Evolutionary conservation across 2,888 invertebrate species (phyloP), one percentile per base, ranked within the genome.

Genomic region (Polymixis flavicincta): DNA sequence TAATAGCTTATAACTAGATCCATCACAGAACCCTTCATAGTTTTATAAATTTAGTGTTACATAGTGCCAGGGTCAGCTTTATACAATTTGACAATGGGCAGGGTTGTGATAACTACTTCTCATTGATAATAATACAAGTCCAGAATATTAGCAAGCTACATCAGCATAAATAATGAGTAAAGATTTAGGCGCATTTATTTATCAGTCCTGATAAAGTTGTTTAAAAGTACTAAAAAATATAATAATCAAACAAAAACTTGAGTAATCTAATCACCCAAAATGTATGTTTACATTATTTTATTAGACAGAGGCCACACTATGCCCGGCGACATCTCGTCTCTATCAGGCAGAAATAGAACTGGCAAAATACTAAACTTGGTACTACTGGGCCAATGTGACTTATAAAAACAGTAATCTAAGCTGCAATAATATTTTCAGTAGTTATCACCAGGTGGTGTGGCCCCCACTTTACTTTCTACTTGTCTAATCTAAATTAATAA

Each of bases 101-200:
- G 75, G 70, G 80, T 82, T 78, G 76, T 82, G 74, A 80, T 72
- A 74, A 75, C 65, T 69, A 64, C 74, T 83, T 71, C 74, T 76
- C 68, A 78, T 78, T 83, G 71, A 65, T 75, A 74, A 70, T 73
- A 60, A 68, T 71, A 71, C 59, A 78, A 77, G 76, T 76, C 75
- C 54, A 57, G 57, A 76, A 75, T 63, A 54, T 74, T 76, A 59
- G 69, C 67, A 70, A 75, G 65, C 52, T 68, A 74, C 50, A 60
- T 80, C 60, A 17, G 78, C 67, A 70, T 70, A 42, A 80, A 54
- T 70, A 75, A 72, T 74, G 13, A 78, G 55, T 73, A 72, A 50
- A 52, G 37, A 65, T 70, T 80, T 73, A 79, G 87, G 84, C 71
- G 87, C 85, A 86, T 88, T 88, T 88, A 79, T 85, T 85, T 86